Evolutionary conservation across 2,888 invertebrate genomes (phyloP).

Genomic region (Capitulum mitella): DNA sequence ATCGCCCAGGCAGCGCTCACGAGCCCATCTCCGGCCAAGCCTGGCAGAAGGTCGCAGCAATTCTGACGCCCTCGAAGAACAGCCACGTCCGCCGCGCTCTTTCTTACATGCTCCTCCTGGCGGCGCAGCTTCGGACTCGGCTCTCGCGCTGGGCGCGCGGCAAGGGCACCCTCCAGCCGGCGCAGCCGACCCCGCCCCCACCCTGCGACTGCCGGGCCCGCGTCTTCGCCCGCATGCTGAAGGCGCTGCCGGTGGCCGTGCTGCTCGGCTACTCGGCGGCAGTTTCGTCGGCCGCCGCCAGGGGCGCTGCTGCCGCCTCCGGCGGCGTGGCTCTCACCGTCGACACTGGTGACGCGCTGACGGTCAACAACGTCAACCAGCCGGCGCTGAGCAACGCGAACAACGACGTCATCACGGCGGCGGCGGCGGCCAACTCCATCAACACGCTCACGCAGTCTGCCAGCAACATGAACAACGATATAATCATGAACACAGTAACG

Average conservation of each 20-base stretch:
- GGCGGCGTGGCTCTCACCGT: background rate
- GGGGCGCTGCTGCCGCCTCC: background rate
- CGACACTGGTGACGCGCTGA: background rate
- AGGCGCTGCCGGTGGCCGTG: background rate
- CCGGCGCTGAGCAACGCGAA: background rate
- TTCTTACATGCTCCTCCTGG: too few relatives aligned
- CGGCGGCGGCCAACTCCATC: background rate
- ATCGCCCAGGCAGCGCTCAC: too few relatives aligned
- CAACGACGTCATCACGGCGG: background rate
- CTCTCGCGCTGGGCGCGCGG: background rate
- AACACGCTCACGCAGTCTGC: background rate
- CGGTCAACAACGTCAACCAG: background rate
- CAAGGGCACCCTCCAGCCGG: background rate
- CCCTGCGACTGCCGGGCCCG: background rate
- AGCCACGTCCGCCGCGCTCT: too few relatives aligned
- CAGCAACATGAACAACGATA: slow-evolving; percentile 10
- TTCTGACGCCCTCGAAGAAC: too few relatives aligned
- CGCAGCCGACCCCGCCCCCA: too few relatives aligned
- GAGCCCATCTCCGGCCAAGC: too few relatives aligned
- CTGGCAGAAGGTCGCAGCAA: too few relatives aligned
- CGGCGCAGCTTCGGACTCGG: background rate
- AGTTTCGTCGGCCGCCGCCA: background rate
- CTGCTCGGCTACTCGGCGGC: slow-evolving; percentile 20
- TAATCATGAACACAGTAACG: background rate
- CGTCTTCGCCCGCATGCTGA: background rate